A percentile compares a stretch with the other conserved stretches of the same genome.
These are phyloP conservation scores for Achatina immaculata DNA, from an alignment of 1,140 invertebrate genomes.

Conservation along the genomic window DNA sequence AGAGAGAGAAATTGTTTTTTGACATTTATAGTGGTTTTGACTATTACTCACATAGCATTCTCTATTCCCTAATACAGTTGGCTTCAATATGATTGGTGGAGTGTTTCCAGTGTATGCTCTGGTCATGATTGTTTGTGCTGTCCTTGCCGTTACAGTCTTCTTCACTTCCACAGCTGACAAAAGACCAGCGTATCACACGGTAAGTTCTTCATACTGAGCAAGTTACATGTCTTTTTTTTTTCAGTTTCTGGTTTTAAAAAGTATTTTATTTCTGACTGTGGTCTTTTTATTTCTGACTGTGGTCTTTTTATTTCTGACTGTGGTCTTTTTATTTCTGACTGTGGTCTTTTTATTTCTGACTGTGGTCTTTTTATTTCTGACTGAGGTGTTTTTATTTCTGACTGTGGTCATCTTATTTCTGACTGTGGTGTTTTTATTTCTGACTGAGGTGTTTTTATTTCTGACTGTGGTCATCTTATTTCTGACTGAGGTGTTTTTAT, in stretches of 20 bases:
- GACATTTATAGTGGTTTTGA: too few relatives aligned
- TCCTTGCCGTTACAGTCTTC: constrained; percentile 64
- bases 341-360: background rate
- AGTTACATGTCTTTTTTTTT: background rate
- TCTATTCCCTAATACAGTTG: constrained; percentile 54
- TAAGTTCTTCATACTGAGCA: constrained; percentile 48
- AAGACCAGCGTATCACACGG: constrained; percentile 69
- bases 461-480: too few relatives aligned
- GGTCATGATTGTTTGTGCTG: constrained; percentile 57
- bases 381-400: background rate
- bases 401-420: background rate
- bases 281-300: constrained; percentile 23
- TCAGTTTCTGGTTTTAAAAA: background rate
- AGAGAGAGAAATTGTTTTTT: too few relatives aligned
- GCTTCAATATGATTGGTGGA: constrained; percentile 51
- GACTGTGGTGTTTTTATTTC: background rate
- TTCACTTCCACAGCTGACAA: constrained; percentile 65
- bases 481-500: too few relatives aligned
- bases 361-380: background rate
- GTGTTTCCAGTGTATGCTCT: constrained; percentile 66
- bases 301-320: background rate
- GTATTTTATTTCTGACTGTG: background rate
- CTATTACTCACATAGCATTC: too few relatives aligned
- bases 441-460: background rate
- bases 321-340: background rate